phyloP scores from a whole-genome alignment of 2,888 invertebrate genomes.

The Therioaphis trifolii region DNA sequence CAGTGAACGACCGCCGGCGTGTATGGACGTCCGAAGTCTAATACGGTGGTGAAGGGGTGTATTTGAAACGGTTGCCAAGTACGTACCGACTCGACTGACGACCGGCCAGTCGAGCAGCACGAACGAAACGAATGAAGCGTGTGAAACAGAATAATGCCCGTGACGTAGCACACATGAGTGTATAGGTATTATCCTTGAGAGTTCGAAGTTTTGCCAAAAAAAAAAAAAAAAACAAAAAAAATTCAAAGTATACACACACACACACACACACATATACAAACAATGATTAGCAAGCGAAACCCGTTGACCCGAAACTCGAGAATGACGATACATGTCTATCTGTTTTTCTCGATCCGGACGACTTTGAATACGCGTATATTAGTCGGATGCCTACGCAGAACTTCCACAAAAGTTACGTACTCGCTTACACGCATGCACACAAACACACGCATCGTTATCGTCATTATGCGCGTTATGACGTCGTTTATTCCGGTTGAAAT shows the following conservation, averaged over 20 bases:
- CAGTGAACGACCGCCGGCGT: too few relatives aligned
- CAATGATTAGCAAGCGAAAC: not conserved
- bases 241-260: too few relatives aligned
- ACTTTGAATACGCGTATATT: not conserved
- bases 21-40: too few relatives aligned
- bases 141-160: not conserved
- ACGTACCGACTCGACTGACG: not conserved
- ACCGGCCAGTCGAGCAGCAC: not conserved
- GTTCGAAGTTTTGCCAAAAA: slow-evolving; percentile 32
- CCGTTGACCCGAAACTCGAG: not conserved
- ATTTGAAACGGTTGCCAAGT: slow-evolving; percentile 13
- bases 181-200: too few relatives aligned
- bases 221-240: too few relatives aligned
- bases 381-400: not conserved
- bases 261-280: too few relatives aligned
- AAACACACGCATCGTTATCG: not conserved
- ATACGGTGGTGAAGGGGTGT: not conserved
- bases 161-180: too few relatives aligned
- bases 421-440: not conserved
- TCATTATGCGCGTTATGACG: slow-evolving; percentile 10
- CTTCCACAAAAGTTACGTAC: too few relatives aligned
- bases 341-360: not conserved
- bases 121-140: slow-evolving; percentile 40
- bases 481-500: slow-evolving; percentile 32
- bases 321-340: not conserved